Base-by-base conservation (phyloP, 1,140 invertebrate species). In the Meloidogyne chitwoodi region DNA sequence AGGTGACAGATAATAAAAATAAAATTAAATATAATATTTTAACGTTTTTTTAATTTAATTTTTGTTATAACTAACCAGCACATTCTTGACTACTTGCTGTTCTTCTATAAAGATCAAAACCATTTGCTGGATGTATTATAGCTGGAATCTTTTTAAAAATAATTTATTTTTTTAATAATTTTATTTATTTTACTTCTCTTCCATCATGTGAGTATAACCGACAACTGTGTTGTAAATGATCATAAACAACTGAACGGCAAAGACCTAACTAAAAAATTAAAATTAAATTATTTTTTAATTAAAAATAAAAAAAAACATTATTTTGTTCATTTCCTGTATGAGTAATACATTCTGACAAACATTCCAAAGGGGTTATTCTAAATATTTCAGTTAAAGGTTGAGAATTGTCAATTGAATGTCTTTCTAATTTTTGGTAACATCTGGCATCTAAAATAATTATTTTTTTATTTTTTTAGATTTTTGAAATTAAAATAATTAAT, bases 191-290 rank as follows among this genome's bases (percentile, higher is more conserved):
- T n/a, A 61, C 41, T 77, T 80, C 70, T 12, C 27, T 66, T 27
- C 79, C 79, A 62, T 80, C 79, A 65, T 80, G 78, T 16, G 69
- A 74, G 61, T 80, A 80, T 27, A 80, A 44, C 8, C 79, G 79
- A 68, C 78, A 80, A 61, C 79, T 80, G 56, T 79, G 79, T 61
- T 76, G 75, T 34, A 76, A 65, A 38, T 80, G 71, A 44, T 80
- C 67, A 38, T 80, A 80, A 63, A 79, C 74, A 48, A 80, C 71
- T 11, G 72, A 80, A 16, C 48, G 64, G 27, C 41, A 68, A n/a
- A 64, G 41, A 56, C 74, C 66, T 12, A 44, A 44, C 62, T 75
- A 34, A 24, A 61, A 26, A 44, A 31, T 38, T 12, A 29, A 19
- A 61, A 24, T 24, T 24, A 65, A n/a, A 27, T n/a, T 16, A 19